Base-by-base conservation (phyloP, 2,113 vertebrate species). In the Brachyhypopomus gauderio region DNA sequence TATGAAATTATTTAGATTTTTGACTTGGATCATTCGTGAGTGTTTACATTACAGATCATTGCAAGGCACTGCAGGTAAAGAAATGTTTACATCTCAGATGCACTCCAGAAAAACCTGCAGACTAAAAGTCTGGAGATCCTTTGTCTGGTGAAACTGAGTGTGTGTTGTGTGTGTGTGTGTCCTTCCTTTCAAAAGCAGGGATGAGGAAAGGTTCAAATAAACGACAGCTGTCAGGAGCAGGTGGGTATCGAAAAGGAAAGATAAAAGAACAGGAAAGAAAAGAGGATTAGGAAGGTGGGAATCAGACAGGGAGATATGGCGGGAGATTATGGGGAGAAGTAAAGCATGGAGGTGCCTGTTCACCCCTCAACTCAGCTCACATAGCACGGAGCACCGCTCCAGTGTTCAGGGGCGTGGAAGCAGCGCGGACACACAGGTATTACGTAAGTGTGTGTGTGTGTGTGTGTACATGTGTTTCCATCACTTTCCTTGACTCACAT, bases 201-300 rank as follows among this genome's bases (percentile, higher is more conserved):
- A 85, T 85, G 77, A 82, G 58, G 64, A 83, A 77, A 73, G 84
- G 83, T 79, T 83, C 81, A 77, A 82, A 83, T 80, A 85, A 83
- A 83, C 25, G 78, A 85, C 80, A 80, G 62, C 45, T 62, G 55
- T 72, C 70, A 22, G 77, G 71, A 80, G 78, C 84, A 80, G 73
- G 58, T 73, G 72, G 56, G 80, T 77, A 82, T 77, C 27, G 70
- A 62, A 59, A 74, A 72, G 75, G 56, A 69, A 72, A 85, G 79
- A 85, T 82, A 80, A 72, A 80, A 77, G 70, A 73, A 74, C 67
- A 59, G 72, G 56, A 84, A 79, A 67, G 84, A 73, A 85, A 85
- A 83, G 81, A 80, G 84, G 81, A 83, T 85, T 85, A 85, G 67
- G 74, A 41, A 80, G 41, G 77, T 56, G 70, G 71, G 75, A 85